These are phyloP conservation scores for Phrynocephalus forsythii DNA, from an alignment of 2,797 vertebrate genomes.

Conservation along the genomic window DNA sequence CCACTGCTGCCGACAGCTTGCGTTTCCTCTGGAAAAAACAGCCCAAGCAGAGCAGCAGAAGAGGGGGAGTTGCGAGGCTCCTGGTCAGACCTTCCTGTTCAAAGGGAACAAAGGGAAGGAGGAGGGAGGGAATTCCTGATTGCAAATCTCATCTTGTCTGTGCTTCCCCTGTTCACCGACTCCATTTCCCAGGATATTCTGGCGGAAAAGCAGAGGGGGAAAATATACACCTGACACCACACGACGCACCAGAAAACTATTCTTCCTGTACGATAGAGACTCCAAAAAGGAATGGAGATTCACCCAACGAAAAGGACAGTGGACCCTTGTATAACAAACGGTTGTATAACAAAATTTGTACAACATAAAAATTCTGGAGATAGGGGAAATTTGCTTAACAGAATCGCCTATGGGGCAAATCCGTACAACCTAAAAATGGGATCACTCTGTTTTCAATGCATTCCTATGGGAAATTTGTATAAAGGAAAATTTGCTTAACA, in stretches of 20 bases:
- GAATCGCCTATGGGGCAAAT: too few relatives aligned
- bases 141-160: neutral
- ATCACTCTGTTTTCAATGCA: too few relatives aligned
- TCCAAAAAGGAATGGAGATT: too few relatives aligned
- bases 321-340: too few relatives aligned
- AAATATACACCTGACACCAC: neutral
- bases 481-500: too few relatives aligned
- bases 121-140: neutral
- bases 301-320: too few relatives aligned
- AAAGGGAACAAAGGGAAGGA: neutral
- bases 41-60: neutral
- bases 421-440: too few relatives aligned
- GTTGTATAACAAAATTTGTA: too few relatives aligned
- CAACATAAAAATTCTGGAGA: too few relatives aligned
- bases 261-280: too few relatives aligned
- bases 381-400: too few relatives aligned
- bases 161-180: neutral
- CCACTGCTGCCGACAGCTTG: neutral
- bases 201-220: neutral
- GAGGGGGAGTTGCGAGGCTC: neutral
- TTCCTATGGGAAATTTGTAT: too few relatives aligned
- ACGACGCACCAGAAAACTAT: neutral
- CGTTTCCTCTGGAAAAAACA: conserved; percentile 14
- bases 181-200: neutral
- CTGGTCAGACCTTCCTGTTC: neutral